Conservation (phyloP, 2,113 vertebrate genomes). For the Phaethon lepturus region DNA sequence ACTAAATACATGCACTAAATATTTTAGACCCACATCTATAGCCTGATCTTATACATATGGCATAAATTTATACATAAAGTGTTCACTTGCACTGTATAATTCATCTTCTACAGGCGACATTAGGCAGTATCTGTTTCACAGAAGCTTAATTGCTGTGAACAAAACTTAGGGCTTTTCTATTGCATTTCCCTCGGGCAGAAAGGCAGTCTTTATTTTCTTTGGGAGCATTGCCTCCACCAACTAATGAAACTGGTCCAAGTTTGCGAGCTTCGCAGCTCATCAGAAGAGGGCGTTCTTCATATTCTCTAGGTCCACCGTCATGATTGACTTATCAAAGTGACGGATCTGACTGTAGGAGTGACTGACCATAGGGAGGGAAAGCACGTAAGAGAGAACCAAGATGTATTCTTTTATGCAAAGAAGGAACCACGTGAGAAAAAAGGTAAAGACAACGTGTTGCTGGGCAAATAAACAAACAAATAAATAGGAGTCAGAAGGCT, state of each 20-base stretch:
- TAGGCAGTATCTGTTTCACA: neutral
- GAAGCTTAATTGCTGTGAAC: neutral
- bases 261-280: neutral
- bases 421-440: neutral
- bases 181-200: neutral
- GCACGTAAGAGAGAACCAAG: neutral
- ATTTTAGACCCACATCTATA: neutral
- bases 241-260: neutral
- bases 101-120: neutral
- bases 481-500: neutral
- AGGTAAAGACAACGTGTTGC: fast-evolving
- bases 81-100: neutral
- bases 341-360: neutral
- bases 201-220: neutral
- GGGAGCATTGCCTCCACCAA: neutral
- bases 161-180: neutral
- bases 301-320: neutral
- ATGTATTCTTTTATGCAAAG: neutral
- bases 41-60: neutral
- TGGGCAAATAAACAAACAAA: neutral
- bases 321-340: neutral
- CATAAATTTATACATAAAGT: neutral
- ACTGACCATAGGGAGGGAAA: neutral
- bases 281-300: neutral
- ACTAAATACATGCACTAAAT: neutral